phyloP scores from a whole-genome alignment of 2,888 invertebrate genomes.

The Nasonovia ribisnigri region DNA sequence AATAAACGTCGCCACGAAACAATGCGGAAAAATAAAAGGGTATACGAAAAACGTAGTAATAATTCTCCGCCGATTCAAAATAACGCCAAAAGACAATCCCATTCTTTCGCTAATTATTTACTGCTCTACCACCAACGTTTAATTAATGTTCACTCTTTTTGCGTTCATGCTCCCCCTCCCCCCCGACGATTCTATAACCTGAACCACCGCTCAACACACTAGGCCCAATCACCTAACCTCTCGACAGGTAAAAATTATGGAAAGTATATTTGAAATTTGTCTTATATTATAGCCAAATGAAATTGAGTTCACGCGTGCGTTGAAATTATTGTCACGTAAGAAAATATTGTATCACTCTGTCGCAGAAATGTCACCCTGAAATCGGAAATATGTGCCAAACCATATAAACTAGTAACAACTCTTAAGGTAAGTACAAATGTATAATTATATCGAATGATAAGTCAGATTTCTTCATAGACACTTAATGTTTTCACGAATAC shows the following conservation, averaged over 20 bases:
- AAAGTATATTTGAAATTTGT: background rate
- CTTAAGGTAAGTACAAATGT: background rate
- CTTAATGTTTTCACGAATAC: background rate
- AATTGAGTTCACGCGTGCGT: background rate
- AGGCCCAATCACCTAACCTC: background rate
- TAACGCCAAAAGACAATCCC: slow-evolving; percentile 58
- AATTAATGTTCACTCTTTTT: slow-evolving; percentile 60
- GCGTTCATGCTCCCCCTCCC: background rate
- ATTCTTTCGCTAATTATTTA: slow-evolving; percentile 63
- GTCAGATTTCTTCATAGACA: background rate
- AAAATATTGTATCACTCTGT: background rate
- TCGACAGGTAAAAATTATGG: background rate
- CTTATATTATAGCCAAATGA: background rate
- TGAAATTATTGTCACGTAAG: background rate
- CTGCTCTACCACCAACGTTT: slow-evolving; percentile 56
- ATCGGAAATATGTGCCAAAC: background rate
- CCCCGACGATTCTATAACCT: background rate
- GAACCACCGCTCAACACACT: background rate
- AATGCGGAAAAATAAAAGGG: slow-evolving; percentile 55
- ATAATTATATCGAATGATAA: background rate
- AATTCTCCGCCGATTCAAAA: slow-evolving; percentile 47
- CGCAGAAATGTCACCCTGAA: background rate
- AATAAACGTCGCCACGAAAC: slow-evolving; percentile 46
- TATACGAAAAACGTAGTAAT: slow-evolving; percentile 55
- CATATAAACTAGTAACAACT: background rate